Percentiles rank a stretch among this genome's conserved stretches.
phyloP scores from a whole-genome alignment of 2,888 invertebrate genomes.

The Germaria angustata region DNA sequence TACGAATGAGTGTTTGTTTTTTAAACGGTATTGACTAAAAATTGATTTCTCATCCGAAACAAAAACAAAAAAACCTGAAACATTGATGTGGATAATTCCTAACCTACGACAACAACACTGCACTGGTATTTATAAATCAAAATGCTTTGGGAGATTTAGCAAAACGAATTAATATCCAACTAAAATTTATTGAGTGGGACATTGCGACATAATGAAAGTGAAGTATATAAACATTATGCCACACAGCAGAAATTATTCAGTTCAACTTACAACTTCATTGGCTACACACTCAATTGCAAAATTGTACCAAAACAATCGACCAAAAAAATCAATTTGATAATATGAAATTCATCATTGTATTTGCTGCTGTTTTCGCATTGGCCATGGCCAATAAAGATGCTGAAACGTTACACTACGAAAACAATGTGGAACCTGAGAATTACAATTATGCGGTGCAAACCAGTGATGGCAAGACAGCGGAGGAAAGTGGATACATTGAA shows the following conservation, averaged over 20 bases:
- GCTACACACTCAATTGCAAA: constrained; percentile 10
- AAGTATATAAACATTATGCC: constrained; percentile 21
- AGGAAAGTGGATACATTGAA: constrained; percentile 81
- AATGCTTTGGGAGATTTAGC: neutral
- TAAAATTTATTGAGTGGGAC: neutral
- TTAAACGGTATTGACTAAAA: neutral
- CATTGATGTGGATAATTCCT: neutral
- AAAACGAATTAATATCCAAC: neutral
- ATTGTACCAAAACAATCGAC: too few relatives aligned
- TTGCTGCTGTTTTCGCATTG: constrained; percentile 71
- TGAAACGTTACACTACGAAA: constrained; percentile 63
- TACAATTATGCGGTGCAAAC: constrained; percentile 74
- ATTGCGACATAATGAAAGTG: neutral
- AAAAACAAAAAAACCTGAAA: neutral
- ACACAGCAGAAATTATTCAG: neutral
- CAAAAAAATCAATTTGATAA: constrained; percentile 29
- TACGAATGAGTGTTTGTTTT: neutral
- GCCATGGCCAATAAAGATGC: constrained; percentile 68
- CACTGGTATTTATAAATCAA: neutral
- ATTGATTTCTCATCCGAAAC: neutral
- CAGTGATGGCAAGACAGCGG: constrained; percentile 81
- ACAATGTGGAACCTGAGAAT: constrained; percentile 66
- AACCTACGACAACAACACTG: constrained; percentile 30
- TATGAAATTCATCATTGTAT: constrained; percentile 77
- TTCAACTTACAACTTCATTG: constrained; percentile 11